Percentiles rank a stretch among this genome's conserved stretches.
Conservation (phyloP, 2,888 invertebrate genomes). For the Tipula unca region DNA sequence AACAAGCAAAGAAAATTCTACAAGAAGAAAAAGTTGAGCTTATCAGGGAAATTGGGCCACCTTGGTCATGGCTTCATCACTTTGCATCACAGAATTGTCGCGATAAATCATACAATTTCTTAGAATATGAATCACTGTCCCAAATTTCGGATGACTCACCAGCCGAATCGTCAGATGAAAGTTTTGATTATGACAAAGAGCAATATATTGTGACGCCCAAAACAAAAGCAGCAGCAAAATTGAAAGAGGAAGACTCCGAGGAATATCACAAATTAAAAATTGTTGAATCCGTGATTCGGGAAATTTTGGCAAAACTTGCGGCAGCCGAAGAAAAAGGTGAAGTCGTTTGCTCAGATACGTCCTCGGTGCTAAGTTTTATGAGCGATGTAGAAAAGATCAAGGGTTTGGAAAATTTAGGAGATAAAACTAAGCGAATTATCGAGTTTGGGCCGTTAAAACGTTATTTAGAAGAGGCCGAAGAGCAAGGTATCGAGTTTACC, state of each 20-base stretch:
- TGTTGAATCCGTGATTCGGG: conserved; percentile 20
- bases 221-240: background rate
- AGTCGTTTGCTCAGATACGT: conserved; percentile 21
- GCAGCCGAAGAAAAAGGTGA: conserved; percentile 20
- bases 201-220: conserved; percentile 20
- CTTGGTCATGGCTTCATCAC: conserved; percentile 31
- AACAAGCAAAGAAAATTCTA: conserved; percentile 21
- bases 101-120: conserved; percentile 29
- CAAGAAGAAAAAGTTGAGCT: conserved; percentile 27
- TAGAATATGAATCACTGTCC: conserved; percentile 26
- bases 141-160: conserved; percentile 26
- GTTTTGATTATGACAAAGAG: conserved; percentile 25
- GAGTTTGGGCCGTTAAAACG: conserved; percentile 21
- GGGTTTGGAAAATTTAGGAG: conserved; percentile 19
- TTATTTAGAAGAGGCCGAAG: conserved; percentile 22
- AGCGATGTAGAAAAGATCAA: conserved; percentile 21
- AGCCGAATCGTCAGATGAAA: conserved; percentile 24
- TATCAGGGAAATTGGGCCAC: conserved; percentile 28
- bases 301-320: conserved; percentile 18
- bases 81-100: conserved; percentile 27
- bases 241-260: background rate
- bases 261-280: conserved; percentile 3
- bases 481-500: conserved; percentile 23
- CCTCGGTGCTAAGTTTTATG: conserved; percentile 24
- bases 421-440: conserved; percentile 4